Base-by-base conservation (phyloP, 2,888 invertebrate genomes). In the Achlya flavicornis region DNA sequence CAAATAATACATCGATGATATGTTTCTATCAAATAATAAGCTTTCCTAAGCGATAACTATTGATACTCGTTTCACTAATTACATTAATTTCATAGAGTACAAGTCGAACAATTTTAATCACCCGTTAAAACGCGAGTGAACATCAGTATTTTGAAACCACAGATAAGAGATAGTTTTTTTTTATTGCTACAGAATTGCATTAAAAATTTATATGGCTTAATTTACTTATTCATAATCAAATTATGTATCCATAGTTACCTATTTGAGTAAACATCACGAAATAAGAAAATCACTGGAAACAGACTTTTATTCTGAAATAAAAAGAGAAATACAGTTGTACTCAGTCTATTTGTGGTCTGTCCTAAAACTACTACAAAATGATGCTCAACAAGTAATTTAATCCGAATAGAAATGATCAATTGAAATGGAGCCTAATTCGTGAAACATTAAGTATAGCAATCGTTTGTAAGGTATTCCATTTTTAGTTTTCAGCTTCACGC, bases 121-220 rank as follows among this genome's bases (percentile, higher is more conserved):
- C 77, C 77, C 81, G 78, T 81, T 83, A 83, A 79, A 83, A 82
- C 81, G 71, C 81, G 80, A 81, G 74, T 63, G 48, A 41, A 59
- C 38, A 60, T 43, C 7, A 60, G 26, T 12, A 8, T 5, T n/a
- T 38, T 41, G 41, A 26, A 35, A 35, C 35, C n/a, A n/a, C n/a
- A 41, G 59, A 16, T 35, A 16, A 10, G 38, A 38, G 38, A 38
- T 10, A 38, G 3, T 41, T 41, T 41, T 12, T 41, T 3, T 43
- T 26, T 14, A 41, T 43, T 6, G 43, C 26, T 60, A 60, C 16
- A 60, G 38, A 60, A 41, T 59, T 35, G 10, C 58, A 58, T 35
- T 35, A 38, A 14, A 38, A 38, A 10, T 14, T 19, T 41, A 60
- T 60, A 60, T 60, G 60, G 26, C 60, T 41, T 35, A 41, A 33